phyloP scores from a whole-genome alignment of 2,888 invertebrate genomes.

The Carabus problematicus region DNA sequence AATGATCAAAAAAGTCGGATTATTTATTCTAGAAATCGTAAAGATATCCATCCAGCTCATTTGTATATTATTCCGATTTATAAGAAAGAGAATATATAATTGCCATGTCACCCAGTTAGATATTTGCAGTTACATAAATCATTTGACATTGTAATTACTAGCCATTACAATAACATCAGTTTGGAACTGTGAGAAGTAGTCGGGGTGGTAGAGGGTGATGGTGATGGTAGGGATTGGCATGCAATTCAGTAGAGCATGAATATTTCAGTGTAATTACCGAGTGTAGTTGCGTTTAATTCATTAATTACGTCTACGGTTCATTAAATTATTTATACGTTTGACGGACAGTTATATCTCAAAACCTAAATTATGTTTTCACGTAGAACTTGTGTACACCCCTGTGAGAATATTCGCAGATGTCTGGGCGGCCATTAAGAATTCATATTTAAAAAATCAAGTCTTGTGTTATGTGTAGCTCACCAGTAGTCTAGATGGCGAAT shows the following conservation, averaged over 20 bases:
- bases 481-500: no score
- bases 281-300: slow-evolving; percentile 31
- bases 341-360: slow-evolving; percentile 17
- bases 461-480: no score
- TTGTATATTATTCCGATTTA: no score
- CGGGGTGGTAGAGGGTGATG: slow-evolving; percentile 10
- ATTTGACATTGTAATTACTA: slow-evolving; percentile 36
- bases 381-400: slow-evolving; percentile 30
- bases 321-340: slow-evolving; percentile 32
- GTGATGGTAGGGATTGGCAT: slow-evolving; percentile 24
- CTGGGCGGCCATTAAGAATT: slow-evolving; percentile 7
- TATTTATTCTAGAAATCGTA: no score
- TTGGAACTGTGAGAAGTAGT: not conserved
- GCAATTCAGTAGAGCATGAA: slow-evolving; percentile 27
- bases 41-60: no score
- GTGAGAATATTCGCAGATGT: slow-evolving; percentile 11
- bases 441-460: not conserved
- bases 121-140: not conserved
- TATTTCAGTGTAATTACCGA: slow-evolving; percentile 32
- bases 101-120: no score
- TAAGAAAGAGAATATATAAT: no score
- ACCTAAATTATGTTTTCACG: slow-evolving; percentile 31
- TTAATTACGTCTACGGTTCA: slow-evolving; percentile 25
- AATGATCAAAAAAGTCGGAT: no score
- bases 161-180: slow-evolving; percentile 31